Percentiles rank a stretch among this genome's conserved stretches.
Evolutionary conservation across 2,888 invertebrate genomes (phyloP).

Genomic region (Athrips mouffetella): DNA sequence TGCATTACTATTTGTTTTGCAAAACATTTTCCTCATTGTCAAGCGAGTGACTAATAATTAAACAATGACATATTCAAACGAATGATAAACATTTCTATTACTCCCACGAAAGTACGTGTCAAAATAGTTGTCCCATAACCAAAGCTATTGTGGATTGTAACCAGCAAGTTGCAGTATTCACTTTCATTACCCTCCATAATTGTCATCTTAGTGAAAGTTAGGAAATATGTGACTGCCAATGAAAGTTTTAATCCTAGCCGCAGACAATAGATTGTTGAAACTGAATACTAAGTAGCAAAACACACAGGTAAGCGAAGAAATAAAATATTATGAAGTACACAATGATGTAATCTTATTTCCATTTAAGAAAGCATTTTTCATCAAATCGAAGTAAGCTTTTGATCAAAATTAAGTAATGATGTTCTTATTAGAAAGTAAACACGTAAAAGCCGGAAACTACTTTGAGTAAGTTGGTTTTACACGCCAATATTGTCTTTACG

Average conservation of each 20-base stretch:
- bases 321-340: not conserved
- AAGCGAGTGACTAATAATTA: no score
- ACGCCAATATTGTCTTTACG: no score
- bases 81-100: not conserved
- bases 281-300: conserved; percentile 9
- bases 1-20: no score
- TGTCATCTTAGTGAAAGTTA: conserved; percentile 54
- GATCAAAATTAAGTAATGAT: no score
- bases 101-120: conserved; percentile 37
- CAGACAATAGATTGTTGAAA: conserved; percentile 13
- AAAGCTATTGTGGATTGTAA: conserved; percentile 59
- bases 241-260: conserved; percentile 16
- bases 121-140: conserved; percentile 38
- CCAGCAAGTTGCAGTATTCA: conserved; percentile 45
- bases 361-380: no score
- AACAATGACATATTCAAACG: conserved; percentile 5
- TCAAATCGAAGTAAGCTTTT: no score
- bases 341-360: conserved; percentile 2
- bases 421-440: no score
- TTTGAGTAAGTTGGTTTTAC: no score
- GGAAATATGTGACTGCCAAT: conserved; percentile 17
- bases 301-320: conserved; percentile 1
- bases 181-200: conserved; percentile 60
- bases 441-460: no score
- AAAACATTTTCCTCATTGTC: no score